Evolutionary conservation across 2,113 vertebrate species (phyloP).

Genomic region (Terrapene triunguis): DNA sequence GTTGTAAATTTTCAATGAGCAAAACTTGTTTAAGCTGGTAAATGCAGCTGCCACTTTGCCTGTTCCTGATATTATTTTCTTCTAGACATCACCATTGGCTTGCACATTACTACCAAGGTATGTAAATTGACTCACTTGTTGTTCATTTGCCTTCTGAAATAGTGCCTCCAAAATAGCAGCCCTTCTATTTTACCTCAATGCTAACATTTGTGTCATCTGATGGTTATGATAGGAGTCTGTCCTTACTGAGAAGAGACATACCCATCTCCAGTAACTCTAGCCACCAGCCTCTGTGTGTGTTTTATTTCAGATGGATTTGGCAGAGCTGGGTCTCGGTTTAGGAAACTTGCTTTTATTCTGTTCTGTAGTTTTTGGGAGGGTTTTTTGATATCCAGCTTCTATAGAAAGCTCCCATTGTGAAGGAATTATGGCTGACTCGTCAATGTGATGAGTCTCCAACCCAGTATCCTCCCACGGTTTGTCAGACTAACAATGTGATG

Average conservation of each 20-base stretch:
- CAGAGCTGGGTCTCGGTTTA: background rate
- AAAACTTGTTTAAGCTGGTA: conserved; percentile 29
- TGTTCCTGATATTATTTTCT: conserved; percentile 62
- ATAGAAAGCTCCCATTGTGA: conserved; percentile 55
- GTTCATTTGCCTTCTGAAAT: background rate
- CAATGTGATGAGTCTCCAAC: conserved; percentile 33
- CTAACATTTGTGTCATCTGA: background rate
- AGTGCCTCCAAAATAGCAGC: conserved; percentile 41
- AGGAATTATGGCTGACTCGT: conserved; percentile 28
- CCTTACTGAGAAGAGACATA: background rate
- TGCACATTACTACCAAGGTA: conserved; percentile 55
- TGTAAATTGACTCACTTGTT: conserved; percentile 66
- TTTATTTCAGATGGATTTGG: background rate
- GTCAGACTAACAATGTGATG: background rate
- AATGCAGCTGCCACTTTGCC: conserved; percentile 56
- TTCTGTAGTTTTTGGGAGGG: conserved; percentile 23
- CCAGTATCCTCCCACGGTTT: conserved; percentile 52
- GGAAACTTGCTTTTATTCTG: background rate
- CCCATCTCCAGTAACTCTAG: background rate
- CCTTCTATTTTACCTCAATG: background rate
- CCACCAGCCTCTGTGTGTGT: background rate
- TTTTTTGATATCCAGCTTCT: background rate
- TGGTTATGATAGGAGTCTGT: background rate
- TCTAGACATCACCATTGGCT: conserved; percentile 56
- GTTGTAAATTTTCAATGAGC: background rate